Conservation (phyloP, 2,888 invertebrate species). For the Tenthredo scrophulariae region DNA sequence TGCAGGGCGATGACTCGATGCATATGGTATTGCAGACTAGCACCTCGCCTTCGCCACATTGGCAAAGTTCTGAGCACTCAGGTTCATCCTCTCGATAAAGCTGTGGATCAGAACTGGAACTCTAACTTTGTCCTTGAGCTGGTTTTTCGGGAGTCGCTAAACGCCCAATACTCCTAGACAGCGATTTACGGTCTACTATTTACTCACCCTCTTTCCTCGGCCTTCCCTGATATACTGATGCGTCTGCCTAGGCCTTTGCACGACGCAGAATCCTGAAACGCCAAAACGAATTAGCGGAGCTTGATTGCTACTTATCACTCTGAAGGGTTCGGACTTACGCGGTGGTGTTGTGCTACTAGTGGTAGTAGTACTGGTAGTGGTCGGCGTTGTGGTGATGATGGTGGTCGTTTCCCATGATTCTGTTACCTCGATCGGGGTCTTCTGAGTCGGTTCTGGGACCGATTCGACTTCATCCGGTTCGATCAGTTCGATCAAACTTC, state of each 20-base stretch:
- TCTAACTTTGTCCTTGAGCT: neutral
- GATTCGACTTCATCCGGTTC: constrained; percentile 72
- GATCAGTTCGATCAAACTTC: constrained; percentile 70
- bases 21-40: constrained; percentile 94
- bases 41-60: constrained; percentile 88
- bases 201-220: constrained; percentile 90
- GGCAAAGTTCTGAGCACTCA: constrained; percentile 94
- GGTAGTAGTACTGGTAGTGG: constrained; percentile 67
- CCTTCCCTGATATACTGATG: constrained; percentile 93
- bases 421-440: constrained; percentile 65
- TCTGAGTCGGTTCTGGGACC: constrained; percentile 73
- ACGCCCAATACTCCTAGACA: neutral
- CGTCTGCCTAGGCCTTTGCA: constrained; percentile 90
- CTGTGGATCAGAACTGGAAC: constrained; percentile 77
- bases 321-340: constrained; percentile 68
- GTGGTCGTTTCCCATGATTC: constrained; percentile 75
- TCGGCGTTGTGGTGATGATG: constrained; percentile 76
- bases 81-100: constrained; percentile 91
- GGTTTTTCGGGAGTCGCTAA: neutral
- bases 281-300: neutral
- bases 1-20: constrained; percentile 92
- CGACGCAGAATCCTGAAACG: constrained; percentile 87
- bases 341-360: constrained; percentile 79
- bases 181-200: neutral
- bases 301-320: neutral